Evolutionary conservation across 2,888 invertebrate genomes (phyloP), one percentile per base, ranked within the genome.

Genomic region (Mythimna ferrago): DNA sequence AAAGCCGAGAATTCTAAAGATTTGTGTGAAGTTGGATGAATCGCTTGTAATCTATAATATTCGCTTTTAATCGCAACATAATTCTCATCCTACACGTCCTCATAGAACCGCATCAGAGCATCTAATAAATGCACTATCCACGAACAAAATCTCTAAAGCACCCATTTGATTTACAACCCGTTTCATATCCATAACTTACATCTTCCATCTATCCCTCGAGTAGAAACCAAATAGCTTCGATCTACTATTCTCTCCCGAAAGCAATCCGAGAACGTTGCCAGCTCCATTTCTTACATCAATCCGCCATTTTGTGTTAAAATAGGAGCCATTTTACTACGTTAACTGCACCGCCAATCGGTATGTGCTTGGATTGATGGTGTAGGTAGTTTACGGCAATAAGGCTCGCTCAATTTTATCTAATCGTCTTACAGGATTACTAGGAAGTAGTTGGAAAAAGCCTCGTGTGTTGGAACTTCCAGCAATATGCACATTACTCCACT

Each of bases 371-470:
- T 79, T 78, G 80, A 80, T 79, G 64, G 66, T 64, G 72, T 26
- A 64, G 21, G 21, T 44, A 66, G 60, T 72, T 69, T 80, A 64
- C 66, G 44, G 60, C 51, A 80, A 67, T 76, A 76, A 66, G 71
- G 38, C 56, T 44, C 56, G 60, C 53, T 72, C 77, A 81, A 80
- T 80, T 80, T 76, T 66, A 81, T 80, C 60, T 76, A 66, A 81
- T 72, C 60, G 32, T 71, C 48, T 44, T 16, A 19, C 51, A 62
- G 69, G 56, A 76, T 69, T 71, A 66, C 81, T 53, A 66, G 76
- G 76, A 80, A 72, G 76, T 32, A n/a, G 56, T 63, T 38, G 19
- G 38, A 58, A 51, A n/a, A 7, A 41, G 61, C 9, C 48, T 60
- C 32, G 32, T 66, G 58, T 79, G 63, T 63, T 41, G 16, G n/a